Base-by-base conservation (phyloP, 1,140 invertebrate species). In the Drosophila parabipectinata region DNA sequence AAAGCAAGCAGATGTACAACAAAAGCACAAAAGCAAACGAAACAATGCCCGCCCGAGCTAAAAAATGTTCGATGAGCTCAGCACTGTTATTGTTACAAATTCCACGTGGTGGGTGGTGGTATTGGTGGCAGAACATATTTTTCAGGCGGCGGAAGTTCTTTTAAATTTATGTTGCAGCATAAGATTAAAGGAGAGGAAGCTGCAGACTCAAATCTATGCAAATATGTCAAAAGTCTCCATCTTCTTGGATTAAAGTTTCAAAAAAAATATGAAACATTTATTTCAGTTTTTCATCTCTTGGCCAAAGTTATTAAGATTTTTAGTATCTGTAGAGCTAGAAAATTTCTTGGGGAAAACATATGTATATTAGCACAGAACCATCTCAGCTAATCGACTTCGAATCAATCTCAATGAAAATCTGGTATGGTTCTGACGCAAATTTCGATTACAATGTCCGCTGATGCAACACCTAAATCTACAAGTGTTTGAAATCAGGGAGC, bases 11-110 rank as follows among this genome's bases (percentile, higher is more conserved):
- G 64, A 81, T 81, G 64, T 71, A 63, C 14, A 80, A 57, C 51
- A 56, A 75, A 56, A 41, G 54, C 67, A 28, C 51, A 56, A 75
- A 56, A 41, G 51, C 67, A 28, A 74, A 64, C 52, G 55, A 76
- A 76, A 80, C 54, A 64, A 59, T 60, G 62, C 68, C 54, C 24
- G 24, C 5, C 28, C 28, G 32, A 37, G 66, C 45, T 69, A 39
- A 69, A 69, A 69, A 69, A 59, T 69, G 66, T 73, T 84, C 81
- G 80, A 80, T 85, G 80, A 83, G 81, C 77, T 84, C 81, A 80
- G 81, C 79, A 75, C 58, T 50, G 61, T 75, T 81, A 74, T 77
- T 73, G 67, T 80, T 85, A 76, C 72, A 54, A 62, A 60, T 64
- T 66, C 39, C 12, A 52, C 15, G 41, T 39, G 52, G 21, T 30